Evolutionary conservation across 2,888 invertebrate genomes (phyloP).

Genomic region (Zygothrica quintamaculata): DNA sequence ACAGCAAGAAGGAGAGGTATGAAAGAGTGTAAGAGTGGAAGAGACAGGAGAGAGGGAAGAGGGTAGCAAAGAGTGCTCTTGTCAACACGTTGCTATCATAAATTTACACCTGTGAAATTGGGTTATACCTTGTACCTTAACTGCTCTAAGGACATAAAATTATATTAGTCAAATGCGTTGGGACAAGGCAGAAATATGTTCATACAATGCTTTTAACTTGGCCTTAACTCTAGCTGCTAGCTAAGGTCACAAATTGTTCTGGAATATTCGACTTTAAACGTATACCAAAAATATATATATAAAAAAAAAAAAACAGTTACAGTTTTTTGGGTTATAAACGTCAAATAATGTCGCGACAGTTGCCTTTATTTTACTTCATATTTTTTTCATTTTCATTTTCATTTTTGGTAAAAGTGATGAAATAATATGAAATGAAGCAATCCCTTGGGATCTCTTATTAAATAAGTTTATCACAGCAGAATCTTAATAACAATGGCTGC

Average conservation of each 20-base stretch:
- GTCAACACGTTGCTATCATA: conserved; percentile 70
- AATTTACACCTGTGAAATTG: conserved; percentile 65
- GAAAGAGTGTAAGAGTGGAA: neutral
- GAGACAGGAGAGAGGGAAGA: conserved; percentile 21
- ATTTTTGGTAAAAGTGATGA: too few species aligned
- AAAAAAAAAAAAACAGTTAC: neutral
- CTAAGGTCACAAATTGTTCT: conserved; percentile 46
- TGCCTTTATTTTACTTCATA: neutral
- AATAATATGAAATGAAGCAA: neutral
- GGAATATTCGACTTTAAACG: conserved; percentile 16
- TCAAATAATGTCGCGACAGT: neutral
- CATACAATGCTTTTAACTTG: conserved; percentile 32
- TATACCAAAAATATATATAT: too few species aligned
- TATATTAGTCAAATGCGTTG: conserved; percentile 59
- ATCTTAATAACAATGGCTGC: neutral
- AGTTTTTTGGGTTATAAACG: neutral
- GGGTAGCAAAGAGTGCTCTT: too few species aligned
- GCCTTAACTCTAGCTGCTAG: conserved; percentile 46
- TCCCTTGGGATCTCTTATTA: neutral
- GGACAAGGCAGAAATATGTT: neutral
- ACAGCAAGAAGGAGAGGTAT: neutral
- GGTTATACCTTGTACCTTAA: conserved; percentile 41
- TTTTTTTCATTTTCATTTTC: neutral
- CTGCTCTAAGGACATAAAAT: conserved; percentile 61
- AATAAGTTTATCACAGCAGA: neutral